A percentile compares a stretch with the other conserved stretches of the same genome.
These are phyloP conservation scores for Gambelia wislizenii DNA, from an alignment of 2,797 vertebrate species.

Conservation along the genomic window DNA sequence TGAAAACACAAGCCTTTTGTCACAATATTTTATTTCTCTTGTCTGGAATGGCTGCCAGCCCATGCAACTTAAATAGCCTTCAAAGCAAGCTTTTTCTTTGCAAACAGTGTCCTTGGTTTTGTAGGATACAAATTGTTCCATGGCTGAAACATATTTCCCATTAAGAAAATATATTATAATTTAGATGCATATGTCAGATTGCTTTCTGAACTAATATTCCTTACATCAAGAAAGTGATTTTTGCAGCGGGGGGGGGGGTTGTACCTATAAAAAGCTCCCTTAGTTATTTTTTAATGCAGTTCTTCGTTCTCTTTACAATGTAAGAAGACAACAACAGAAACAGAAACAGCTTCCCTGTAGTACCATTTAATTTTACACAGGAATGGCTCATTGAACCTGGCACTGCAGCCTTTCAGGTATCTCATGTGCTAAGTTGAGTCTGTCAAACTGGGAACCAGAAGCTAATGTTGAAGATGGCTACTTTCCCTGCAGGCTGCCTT, in stretches of 20 bases:
- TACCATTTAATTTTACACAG: conserved; percentile 34
- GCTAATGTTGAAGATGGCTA: background rate
- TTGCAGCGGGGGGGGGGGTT: background rate
- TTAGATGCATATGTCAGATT: background rate
- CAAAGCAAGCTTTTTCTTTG: background rate
- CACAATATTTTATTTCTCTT: background rate
- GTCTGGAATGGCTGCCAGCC: background rate
- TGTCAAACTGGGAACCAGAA: no score
- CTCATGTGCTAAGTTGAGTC: background rate
- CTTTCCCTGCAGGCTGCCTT: conserved; percentile 30
- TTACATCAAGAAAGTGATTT: background rate
- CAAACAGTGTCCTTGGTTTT: background rate
- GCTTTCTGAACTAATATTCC: background rate
- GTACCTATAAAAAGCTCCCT: no score
- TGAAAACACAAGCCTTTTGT: background rate
- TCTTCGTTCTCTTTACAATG: background rate
- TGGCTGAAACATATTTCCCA: background rate
- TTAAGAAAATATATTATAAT: background rate
- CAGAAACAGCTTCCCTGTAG: conserved; percentile 4
- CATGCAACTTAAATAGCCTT: background rate
- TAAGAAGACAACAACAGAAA: background rate
- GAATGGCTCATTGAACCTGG: conserved; percentile 25
- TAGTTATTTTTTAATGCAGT: background rate
- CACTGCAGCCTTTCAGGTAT: conserved; percentile 14
- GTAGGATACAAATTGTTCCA: background rate